Evolutionary conservation across 2,113 vertebrate genomes (phyloP).

Genomic region (Podarcis muralis): DNA sequence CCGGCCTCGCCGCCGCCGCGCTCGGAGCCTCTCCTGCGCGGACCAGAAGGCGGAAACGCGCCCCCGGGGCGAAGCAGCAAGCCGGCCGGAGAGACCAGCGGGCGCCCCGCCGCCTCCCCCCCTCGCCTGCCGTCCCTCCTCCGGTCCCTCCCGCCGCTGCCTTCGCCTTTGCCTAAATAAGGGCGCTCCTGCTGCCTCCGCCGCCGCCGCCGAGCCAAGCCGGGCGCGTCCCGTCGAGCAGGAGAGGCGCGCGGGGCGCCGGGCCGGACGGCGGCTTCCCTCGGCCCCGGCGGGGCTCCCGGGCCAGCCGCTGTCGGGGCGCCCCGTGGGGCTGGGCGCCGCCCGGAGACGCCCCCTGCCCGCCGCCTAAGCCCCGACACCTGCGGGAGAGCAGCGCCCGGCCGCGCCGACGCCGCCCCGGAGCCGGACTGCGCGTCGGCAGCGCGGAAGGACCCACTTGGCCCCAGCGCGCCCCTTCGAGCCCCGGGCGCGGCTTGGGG

Average conservation of each 20-base stretch:
- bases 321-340: neutral
- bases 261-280: neutral
- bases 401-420: too few relatives aligned
- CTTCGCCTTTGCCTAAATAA: constrained; percentile 35
- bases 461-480: too few relatives aligned
- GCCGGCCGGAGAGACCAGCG: neutral
- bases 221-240: neutral
- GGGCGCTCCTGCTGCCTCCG: constrained; percentile 10
- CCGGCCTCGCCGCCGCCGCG: neutral
- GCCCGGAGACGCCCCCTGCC: neutral
- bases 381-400: neutral
- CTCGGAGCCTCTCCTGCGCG: neutral
- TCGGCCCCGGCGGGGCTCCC: neutral
- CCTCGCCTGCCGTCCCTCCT: neutral
- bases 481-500: too few relatives aligned
- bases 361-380: neutral
- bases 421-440: too few relatives aligned
- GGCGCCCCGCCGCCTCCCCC: neutral
- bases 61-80: neutral
- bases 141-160: neutral
- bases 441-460: too few relatives aligned
- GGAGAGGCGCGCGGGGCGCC: neutral
- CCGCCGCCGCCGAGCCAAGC: neutral
- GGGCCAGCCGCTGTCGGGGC: neutral
- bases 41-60: too few relatives aligned